A percentile compares a stretch with the other conserved stretches of the same genome.
phyloP scores from a whole-genome alignment of 2,888 invertebrate species.

The Hartigia nigra region DNA sequence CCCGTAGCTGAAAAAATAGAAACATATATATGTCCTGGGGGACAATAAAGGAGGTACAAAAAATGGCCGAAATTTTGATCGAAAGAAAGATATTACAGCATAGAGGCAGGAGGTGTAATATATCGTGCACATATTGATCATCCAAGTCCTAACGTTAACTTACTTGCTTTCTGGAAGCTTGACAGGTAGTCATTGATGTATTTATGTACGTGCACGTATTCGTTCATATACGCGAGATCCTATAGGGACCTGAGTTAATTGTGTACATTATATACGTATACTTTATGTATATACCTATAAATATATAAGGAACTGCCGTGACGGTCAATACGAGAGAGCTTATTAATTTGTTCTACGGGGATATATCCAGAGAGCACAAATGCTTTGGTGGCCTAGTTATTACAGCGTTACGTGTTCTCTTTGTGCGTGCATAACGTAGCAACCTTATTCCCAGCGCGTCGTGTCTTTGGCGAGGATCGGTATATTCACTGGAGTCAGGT shows the following conservation, averaged over 20 bases:
- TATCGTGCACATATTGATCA: neutral
- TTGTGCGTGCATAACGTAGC: neutral
- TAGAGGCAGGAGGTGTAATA: neutral
- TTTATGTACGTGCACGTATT: slow-evolving; percentile 1
- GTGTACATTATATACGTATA: neutral
- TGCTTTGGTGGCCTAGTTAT: neutral
- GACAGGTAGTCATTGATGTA: slow-evolving; percentile 1
- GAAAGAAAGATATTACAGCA: neutral
- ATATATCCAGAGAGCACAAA: neutral
- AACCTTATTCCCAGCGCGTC: neutral
- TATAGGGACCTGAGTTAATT: neutral
- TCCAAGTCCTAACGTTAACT: neutral
- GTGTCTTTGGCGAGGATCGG: neutral
- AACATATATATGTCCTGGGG: neutral
- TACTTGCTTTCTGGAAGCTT: neutral
- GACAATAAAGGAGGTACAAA: neutral
- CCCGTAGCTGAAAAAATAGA: neutral
- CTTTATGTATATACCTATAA: slow-evolving; percentile 3
- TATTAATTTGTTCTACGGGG: neutral
- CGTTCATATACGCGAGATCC: slow-evolving; percentile 5
- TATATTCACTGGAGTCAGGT: neutral
- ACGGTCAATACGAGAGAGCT: slow-evolving; percentile 3
- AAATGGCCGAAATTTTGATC: neutral
- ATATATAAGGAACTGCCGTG: slow-evolving; percentile 1
- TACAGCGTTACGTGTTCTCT: neutral